Conservation (phyloP, 2,113 vertebrate genomes). For the Muntiacus reevesi region DNA sequence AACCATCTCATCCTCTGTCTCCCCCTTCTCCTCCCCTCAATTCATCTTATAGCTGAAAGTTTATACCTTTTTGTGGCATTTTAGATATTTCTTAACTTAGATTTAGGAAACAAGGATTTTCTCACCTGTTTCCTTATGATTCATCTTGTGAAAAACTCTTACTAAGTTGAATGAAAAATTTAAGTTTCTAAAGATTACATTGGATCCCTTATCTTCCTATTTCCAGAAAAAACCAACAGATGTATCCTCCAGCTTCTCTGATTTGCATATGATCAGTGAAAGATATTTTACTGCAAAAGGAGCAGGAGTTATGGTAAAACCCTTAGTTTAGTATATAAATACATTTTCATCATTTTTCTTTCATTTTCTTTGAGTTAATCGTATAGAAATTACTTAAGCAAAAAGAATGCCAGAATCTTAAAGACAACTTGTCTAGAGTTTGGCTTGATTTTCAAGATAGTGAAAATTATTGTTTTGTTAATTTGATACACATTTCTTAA, state of each 20-base stretch:
- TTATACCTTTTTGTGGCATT: neutral
- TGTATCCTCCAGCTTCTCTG: neutral
- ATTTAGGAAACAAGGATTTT: neutral
- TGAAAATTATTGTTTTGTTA: neutral
- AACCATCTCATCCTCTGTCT: neutral
- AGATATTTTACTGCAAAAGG: conserved; percentile 11
- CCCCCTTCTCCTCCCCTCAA: neutral
- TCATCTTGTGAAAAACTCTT: neutral
- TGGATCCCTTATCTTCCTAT: neutral
- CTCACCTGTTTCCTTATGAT: neutral
- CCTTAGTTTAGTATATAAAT: neutral
- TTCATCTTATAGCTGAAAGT: neutral
- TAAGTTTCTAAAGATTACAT: conserved; percentile 2
- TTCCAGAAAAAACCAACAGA: neutral
- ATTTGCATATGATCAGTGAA: neutral
- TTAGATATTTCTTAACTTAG: conserved; percentile 26
- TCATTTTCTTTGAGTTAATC: neutral
- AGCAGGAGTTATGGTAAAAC: neutral
- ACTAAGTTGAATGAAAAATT: conserved; percentile 28
- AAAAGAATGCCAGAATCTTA: neutral
- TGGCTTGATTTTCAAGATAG: conserved; percentile 20
- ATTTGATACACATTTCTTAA: neutral
- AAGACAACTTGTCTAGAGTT: neutral
- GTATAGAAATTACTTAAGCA: neutral
- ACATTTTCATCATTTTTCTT: neutral